A percentile compares a stretch with the other conserved stretches of the same genome.
Conservation (phyloP, 2,797 vertebrate species). For the Aulostomus chinensis region DNA sequence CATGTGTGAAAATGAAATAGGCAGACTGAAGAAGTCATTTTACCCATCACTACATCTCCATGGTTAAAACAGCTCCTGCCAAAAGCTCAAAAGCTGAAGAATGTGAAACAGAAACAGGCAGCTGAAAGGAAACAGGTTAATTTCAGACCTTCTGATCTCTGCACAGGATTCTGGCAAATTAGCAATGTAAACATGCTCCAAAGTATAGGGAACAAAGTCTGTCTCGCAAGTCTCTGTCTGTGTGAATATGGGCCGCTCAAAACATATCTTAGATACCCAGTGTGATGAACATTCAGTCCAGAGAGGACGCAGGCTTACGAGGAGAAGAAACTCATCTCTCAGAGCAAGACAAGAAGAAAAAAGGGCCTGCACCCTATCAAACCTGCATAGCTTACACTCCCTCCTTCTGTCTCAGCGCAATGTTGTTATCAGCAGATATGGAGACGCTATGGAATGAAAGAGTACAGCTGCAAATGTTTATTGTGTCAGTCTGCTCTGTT, state of each 20-base stretch:
- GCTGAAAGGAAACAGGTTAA: conserved; percentile 62
- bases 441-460: conserved; percentile 53
- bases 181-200: conserved; percentile 51
- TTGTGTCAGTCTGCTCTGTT: conserved; percentile 62
- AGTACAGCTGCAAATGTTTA: conserved; percentile 69
- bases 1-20: not conserved
- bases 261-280: too few species aligned
- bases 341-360: conserved; percentile 20
- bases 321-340: not conserved
- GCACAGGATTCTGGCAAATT: conserved; percentile 38
- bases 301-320: not conserved
- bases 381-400: conserved; percentile 44
- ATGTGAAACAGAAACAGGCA: conserved; percentile 58
- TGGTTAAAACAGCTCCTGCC: conserved; percentile 15
- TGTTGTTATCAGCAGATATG: conserved; percentile 63
- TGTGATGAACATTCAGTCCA: conserved; percentile 9
- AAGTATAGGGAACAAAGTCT: conserved; percentile 43
- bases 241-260: conserved; percentile 26
- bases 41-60: conserved; percentile 9
- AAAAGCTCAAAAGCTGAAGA: conserved; percentile 43
- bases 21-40: conserved; percentile 12
- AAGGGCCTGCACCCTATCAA: conserved; percentile 39
- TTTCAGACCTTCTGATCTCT: conserved; percentile 42
- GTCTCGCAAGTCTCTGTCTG: conserved; percentile 19
- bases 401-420: conserved; percentile 24